A percentile compares a stretch with the other conserved stretches of the same genome.
phyloP scores from a whole-genome alignment of 2,797 vertebrate species.

The Calcarius lapponicus region DNA sequence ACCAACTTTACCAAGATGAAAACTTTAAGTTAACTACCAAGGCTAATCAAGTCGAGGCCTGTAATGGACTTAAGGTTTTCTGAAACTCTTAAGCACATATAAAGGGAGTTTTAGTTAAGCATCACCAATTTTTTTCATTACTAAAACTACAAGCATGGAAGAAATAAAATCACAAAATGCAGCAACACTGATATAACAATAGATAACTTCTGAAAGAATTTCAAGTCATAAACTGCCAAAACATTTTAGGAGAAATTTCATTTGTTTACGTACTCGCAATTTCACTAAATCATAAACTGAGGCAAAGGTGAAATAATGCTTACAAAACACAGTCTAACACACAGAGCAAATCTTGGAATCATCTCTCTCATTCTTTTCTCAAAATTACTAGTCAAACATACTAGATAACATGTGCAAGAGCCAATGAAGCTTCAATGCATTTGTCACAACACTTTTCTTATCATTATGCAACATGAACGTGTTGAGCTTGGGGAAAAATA shows the following conservation, averaged over 20 bases:
- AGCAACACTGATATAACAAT: background rate
- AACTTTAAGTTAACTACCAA: background rate
- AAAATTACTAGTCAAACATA: slow-evolving; percentile 15
- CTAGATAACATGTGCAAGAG: background rate
- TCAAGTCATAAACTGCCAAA: background rate
- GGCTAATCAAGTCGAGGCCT: background rate
- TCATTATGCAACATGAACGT: slow-evolving; percentile 36
- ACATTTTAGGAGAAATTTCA: background rate
- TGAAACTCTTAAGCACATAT: background rate
- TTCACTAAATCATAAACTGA: background rate
- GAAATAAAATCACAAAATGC: background rate
- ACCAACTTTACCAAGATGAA: background rate
- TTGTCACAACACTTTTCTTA: slow-evolving; percentile 39
- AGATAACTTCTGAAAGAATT: background rate
- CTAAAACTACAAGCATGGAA: background rate
- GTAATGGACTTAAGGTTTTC: background rate
- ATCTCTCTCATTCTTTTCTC: background rate
- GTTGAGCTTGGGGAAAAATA: slow-evolving; percentile 53
- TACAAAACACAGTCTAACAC: background rate
- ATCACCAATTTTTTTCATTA: background rate
- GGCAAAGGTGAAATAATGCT: background rate
- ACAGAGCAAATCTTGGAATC: background rate
- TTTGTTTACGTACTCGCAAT: background rate
- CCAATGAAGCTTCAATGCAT: background rate
- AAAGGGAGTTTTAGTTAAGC: background rate